Evolutionary conservation across 2,797 vertebrate genomes (phyloP), one percentile per base, ranked within the genome.

Genomic region (Typhlichthys subterraneus): DNA sequence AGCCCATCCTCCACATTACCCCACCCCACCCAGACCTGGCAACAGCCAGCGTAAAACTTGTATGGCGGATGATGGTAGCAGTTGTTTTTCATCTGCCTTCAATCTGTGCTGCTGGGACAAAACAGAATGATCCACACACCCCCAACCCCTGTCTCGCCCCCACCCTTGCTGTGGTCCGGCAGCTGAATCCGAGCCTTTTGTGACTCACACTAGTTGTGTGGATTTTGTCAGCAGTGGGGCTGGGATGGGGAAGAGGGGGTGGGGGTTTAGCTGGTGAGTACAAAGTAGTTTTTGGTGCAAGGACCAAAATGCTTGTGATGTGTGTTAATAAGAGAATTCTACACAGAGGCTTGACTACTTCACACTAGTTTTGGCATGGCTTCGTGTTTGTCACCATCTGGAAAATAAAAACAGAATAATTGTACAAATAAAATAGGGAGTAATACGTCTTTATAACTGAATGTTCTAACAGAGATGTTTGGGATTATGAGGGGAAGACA

Each of bases 131-230:
- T 85, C 86, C 83, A 77, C 71, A 75, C 70, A 17, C 53, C 65
- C 68, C 67, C 67, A 60, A 58, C 74, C 80, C 81, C 69, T 71
- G 57, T 49, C 52, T 62, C 59, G 10, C 7, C 49, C 68, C 72
- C 59, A 65, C 59, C 75, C 83, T 80, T 61, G 69, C 83, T 76
- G 67, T 54, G 75, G 75, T 76, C 80, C 59, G 55, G 70, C 68
- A 74, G 82, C 88, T 90, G 90, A 92, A 91, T 87, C 89, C 86
- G 2, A 76, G 85, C 85, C 74, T 86, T 29, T 92, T 93, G 90
- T 92, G 83, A 75, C 78, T 74, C 80, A 85, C 84, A 92, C 23
- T 90, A 86, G 88, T 86, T 89, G 76, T 85, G 83, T 87, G 85
- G 88, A 90, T 90, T 42, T 87, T 86, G 87, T 90, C 86, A 88